A percentile compares a stretch with the other conserved stretches of the same genome.
Conservation (phyloP, 2,113 vertebrate species). For the Ciconia boyciana region DNA sequence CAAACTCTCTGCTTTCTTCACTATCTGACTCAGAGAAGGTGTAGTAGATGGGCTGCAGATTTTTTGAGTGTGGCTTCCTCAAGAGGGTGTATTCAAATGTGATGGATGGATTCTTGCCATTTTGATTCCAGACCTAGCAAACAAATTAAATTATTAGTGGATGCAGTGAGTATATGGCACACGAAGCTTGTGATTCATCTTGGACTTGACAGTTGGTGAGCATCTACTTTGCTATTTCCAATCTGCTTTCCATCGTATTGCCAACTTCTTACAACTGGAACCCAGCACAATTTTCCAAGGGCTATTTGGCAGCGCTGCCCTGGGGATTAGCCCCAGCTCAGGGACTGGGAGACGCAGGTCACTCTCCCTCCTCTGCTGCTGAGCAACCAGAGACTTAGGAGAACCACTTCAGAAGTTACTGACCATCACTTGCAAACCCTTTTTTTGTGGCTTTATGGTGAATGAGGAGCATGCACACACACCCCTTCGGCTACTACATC, state of each 20-base stretch:
- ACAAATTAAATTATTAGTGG: neutral
- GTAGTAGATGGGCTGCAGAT: slow-evolving; percentile 80
- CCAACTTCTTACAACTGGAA: neutral
- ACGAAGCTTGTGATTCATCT: neutral
- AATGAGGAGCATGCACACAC: neutral
- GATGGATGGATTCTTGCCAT: slow-evolving; percentile 91
- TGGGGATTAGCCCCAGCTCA: neutral
- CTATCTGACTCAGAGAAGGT: slow-evolving; percentile 79
- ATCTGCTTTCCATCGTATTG: neutral
- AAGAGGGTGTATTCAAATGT: slow-evolving; percentile 94
- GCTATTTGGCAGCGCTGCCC: neutral
- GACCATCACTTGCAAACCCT: neutral
- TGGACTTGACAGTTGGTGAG: neutral
- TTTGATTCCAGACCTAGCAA: slow-evolving; percentile 93
- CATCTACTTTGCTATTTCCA: neutral
- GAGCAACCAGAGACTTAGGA: neutral
- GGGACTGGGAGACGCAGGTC: neutral
- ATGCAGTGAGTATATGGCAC: neutral
- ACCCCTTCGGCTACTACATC: neutral
- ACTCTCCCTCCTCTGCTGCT: fast-evolving
- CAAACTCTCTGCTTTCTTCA: slow-evolving; percentile 73
- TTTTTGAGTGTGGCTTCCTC: slow-evolving; percentile 78
- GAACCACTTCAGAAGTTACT: neutral
- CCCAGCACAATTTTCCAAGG: neutral
- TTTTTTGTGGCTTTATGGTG: neutral